A percentile compares a stretch with the other conserved stretches of the same genome.
phyloP scores from a whole-genome alignment of 2,888 invertebrate genomes.

The Xylota sylvarum region DNA sequence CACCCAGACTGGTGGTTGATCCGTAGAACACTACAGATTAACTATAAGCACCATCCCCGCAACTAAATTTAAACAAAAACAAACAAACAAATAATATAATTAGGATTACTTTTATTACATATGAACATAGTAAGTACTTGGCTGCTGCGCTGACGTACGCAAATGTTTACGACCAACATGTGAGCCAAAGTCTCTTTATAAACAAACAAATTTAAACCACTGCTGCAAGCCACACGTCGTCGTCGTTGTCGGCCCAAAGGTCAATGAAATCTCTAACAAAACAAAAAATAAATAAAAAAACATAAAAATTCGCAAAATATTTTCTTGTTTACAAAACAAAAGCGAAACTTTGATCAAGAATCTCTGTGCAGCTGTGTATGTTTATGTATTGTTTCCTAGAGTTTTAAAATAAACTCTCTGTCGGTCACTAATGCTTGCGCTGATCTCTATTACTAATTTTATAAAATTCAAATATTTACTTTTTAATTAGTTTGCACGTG shows the following conservation, averaged over 20 bases:
- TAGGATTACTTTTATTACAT: background rate
- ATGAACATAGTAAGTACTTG: background rate
- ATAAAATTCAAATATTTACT: background rate
- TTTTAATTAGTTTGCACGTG: conserved; percentile 15
- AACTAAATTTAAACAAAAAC: background rate
- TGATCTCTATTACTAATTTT: background rate
- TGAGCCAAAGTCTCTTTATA: conserved; percentile 5
- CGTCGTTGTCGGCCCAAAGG: conserved; percentile 12
- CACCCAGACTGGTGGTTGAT: too few species aligned
- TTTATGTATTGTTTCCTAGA: conserved; percentile 19
- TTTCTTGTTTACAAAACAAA: conserved; percentile 33
- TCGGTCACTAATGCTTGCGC: conserved; percentile 10
- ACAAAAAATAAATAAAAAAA: background rate
- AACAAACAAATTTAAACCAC: conserved; percentile 7
- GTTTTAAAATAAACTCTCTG: conserved; percentile 30
- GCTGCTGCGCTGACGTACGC: background rate
- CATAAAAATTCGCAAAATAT: conserved; percentile 1
- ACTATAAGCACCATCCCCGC: background rate
- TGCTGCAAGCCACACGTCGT: conserved; percentile 3
- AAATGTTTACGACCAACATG: background rate
- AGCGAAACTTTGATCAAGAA: background rate
- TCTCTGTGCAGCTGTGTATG: background rate
- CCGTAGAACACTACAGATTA: too few species aligned
- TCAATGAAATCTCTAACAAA: conserved; percentile 40
- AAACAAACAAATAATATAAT: background rate